phyloP scores from a whole-genome alignment of 2,113 vertebrate genomes.

The Rhombomys opimus region DNA sequence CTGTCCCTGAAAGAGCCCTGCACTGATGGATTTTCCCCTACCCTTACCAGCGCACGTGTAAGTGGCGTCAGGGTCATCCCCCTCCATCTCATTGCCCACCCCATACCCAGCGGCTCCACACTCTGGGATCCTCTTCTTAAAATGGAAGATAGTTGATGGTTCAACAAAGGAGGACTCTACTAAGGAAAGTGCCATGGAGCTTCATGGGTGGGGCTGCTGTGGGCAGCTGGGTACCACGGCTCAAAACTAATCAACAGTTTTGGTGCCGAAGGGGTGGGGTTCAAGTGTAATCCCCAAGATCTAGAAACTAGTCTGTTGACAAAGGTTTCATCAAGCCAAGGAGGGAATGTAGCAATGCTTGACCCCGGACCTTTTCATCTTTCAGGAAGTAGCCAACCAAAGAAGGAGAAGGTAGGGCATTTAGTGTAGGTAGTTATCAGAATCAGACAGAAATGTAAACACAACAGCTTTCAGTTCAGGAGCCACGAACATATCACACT shows the following conservation, averaged over 20 bases:
- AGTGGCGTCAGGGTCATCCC: neutral
- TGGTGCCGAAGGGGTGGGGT: neutral
- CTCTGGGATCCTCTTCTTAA: conserved; percentile 62
- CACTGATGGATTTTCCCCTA: conserved; percentile 53
- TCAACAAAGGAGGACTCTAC: conserved; percentile 24
- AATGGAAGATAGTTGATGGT: neutral
- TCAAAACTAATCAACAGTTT: conserved; percentile 27
- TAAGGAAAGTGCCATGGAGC: neutral
- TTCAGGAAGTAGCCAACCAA: conserved; percentile 48
- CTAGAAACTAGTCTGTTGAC: neutral
- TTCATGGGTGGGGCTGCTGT: neutral
- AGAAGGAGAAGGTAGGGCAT: conserved; percentile 28
- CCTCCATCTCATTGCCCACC: neutral
- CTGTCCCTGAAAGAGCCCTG: conserved; percentile 64
- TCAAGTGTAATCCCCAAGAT: neutral
- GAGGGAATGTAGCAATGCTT: conserved; percentile 5
- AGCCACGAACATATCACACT: neutral
- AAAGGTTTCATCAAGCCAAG: neutral
- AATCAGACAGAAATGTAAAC: conserved; percentile 28
- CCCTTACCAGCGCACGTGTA: conserved; percentile 11
- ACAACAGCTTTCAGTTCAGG: neutral
- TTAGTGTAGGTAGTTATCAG: neutral
- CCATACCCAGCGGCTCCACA: neutral
- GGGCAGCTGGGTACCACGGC: neutral
- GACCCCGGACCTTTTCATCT: neutral